Evolutionary conservation across 2,888 invertebrate genomes (phyloP).

Genomic region (Hirtodrosophila trivittata): DNA sequence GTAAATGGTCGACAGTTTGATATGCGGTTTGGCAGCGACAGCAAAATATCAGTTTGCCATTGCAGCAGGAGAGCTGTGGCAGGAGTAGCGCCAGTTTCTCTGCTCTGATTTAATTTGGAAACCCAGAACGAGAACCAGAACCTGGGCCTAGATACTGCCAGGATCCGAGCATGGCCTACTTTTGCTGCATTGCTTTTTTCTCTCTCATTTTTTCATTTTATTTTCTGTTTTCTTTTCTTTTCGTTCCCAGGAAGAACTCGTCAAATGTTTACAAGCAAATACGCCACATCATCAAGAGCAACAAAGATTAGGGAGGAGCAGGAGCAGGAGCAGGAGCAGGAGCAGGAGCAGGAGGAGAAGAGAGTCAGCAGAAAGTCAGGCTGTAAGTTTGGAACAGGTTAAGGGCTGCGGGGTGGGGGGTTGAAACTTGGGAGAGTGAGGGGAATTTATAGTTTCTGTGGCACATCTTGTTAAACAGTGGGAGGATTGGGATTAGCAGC

Average conservation of each 20-base stretch:
- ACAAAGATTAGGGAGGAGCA: background rate
- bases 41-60: slow-evolving; percentile 75
- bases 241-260: slow-evolving; percentile 46
- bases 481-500: slow-evolving; percentile 32
- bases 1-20: slow-evolving; percentile 78
- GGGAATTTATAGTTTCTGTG: slow-evolving; percentile 34
- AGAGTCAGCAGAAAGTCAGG: slow-evolving; percentile 35
- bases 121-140: background rate
- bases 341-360: background rate
- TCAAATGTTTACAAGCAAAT: slow-evolving; percentile 79
- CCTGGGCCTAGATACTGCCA: background rate
- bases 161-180: background rate
- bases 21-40: slow-evolving; percentile 76
- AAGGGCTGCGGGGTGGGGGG: background rate
- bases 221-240: slow-evolving; percentile 9
- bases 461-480: slow-evolving; percentile 59
- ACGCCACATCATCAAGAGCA: slow-evolving; percentile 73
- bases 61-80: slow-evolving; percentile 42
- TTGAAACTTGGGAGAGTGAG: background rate
- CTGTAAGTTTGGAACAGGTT: slow-evolving; percentile 14
- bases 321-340: background rate
- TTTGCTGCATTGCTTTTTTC: slow-evolving; percentile 3
- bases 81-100: background rate
- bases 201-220: slow-evolving; percentile 16
- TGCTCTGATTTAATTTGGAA: background rate